Evolutionary conservation across 2,113 vertebrate species (phyloP).

Genomic region (Cepphus grylle): DNA sequence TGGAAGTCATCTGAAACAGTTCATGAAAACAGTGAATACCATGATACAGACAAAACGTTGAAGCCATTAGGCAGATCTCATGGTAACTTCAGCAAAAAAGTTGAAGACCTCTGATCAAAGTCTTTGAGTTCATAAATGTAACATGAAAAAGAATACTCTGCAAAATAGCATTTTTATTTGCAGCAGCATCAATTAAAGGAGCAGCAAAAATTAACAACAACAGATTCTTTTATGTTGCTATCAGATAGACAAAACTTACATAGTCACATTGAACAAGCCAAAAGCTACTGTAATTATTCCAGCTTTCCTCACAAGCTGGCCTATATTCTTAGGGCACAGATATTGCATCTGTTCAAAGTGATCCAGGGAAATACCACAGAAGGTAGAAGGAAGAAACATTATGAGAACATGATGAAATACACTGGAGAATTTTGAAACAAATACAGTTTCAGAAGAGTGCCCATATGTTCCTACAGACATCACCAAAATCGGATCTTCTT

Average conservation of each 20-base stretch:
- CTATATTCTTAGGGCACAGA: neutral
- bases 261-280: neutral
- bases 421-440: constrained; percentile 46
- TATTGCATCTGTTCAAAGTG: constrained; percentile 8
- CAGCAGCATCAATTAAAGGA: neutral
- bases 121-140: neutral
- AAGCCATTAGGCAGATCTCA: neutral
- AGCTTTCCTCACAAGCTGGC: constrained; percentile 27
- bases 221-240: neutral
- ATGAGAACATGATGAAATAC: constrained; percentile 27
- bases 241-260: neutral
- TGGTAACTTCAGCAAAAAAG: neutral
- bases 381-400: constrained; percentile 29
- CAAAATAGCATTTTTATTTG: neutral
- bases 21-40: neutral
- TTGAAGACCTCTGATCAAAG: neutral
- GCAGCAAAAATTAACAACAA: neutral
- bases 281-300: constrained; percentile 17
- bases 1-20: neutral
- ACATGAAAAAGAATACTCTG: neutral
- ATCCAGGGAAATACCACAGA: constrained; percentile 32
- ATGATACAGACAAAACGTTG: neutral
- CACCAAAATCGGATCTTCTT: neutral
- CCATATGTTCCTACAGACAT: constrained; percentile 9
- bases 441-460: neutral